These are phyloP conservation scores for Leptinotarsa undecemlineata DNA, from an alignment of 1,140 invertebrate species.

Conservation along the genomic window DNA sequence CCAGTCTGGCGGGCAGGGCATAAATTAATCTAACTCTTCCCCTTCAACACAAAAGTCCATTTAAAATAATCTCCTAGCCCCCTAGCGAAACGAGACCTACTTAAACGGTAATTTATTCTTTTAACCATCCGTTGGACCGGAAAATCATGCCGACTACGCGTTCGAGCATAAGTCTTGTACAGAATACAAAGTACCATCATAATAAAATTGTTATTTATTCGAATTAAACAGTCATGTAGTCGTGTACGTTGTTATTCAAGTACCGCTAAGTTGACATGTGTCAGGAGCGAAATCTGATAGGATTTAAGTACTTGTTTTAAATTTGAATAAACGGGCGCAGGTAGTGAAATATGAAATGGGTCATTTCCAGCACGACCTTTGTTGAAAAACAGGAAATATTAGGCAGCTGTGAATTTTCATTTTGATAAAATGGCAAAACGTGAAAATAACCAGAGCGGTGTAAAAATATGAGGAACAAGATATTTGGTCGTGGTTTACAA, in stretches of 20 bases:
- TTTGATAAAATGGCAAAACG: no score
- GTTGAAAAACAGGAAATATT: no score
- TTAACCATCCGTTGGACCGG: neutral
- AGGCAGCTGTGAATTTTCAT: no score
- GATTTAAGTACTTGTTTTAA: neutral
- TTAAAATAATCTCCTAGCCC: neutral
- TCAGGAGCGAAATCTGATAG: neutral
- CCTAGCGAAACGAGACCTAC: neutral
- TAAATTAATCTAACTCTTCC: neutral
- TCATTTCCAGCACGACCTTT: neutral
- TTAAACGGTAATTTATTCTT: constrained; percentile 1
- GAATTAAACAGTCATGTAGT: neutral
- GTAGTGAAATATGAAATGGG: neutral
- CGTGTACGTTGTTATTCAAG: neutral
- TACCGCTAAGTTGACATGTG: neutral
- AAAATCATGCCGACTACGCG: neutral
- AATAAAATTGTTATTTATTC: neutral
- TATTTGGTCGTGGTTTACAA: no score
- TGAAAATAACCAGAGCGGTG: no score
- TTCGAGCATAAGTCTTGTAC: neutral
- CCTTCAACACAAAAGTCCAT: neutral
- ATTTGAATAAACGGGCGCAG: neutral
- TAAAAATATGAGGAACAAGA: no score
- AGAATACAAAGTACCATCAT: neutral
- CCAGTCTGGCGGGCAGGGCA: neutral